Evolutionary conservation across 1,140 invertebrate genomes (phyloP).

Genomic region (Drosophila baimaii): DNA sequence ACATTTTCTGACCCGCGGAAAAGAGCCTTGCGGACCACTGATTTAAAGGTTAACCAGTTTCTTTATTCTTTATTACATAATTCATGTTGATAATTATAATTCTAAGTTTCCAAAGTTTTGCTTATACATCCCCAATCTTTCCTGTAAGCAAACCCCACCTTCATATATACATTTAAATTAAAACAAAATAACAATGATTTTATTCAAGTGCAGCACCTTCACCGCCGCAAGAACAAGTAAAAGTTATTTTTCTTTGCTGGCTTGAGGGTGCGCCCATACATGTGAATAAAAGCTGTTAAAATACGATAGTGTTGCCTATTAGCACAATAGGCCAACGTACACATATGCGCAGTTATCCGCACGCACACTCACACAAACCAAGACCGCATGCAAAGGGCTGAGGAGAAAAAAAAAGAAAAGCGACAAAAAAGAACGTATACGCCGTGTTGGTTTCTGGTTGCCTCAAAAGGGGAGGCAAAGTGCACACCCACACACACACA

Average conservation of each 20-base stretch:
- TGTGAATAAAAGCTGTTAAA: constrained; percentile 81
- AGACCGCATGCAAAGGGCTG: constrained; percentile 61
- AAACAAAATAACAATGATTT: constrained; percentile 5
- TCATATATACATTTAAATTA: neutral
- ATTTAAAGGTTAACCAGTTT: too few species aligned
- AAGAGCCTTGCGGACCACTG: too few species aligned
- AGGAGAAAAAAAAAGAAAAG: constrained; percentile 38
- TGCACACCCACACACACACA: constrained; percentile 33
- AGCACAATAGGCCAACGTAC: constrained; percentile 71
- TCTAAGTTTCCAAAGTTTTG: too few species aligned
- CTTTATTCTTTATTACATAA: too few species aligned
- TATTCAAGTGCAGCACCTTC: constrained; percentile 12
- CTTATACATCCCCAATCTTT: too few species aligned
- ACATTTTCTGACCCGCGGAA: too few species aligned
- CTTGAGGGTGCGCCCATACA: constrained; percentile 15
- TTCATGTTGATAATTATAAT: too few species aligned
- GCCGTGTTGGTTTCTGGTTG: constrained; percentile 38
- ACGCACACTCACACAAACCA: constrained; percentile 12
- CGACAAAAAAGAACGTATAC: constrained; percentile 41
- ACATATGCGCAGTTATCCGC: constrained; percentile 48
- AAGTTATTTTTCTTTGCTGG: constrained; percentile 28
- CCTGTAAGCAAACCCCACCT: neutral
- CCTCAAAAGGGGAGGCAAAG: constrained; percentile 11
- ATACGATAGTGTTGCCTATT: constrained; percentile 81
- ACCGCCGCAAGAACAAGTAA: constrained; percentile 13